Conservation (phyloP, 2,888 invertebrate genomes). For the Phlogophora meticulosa region DNA sequence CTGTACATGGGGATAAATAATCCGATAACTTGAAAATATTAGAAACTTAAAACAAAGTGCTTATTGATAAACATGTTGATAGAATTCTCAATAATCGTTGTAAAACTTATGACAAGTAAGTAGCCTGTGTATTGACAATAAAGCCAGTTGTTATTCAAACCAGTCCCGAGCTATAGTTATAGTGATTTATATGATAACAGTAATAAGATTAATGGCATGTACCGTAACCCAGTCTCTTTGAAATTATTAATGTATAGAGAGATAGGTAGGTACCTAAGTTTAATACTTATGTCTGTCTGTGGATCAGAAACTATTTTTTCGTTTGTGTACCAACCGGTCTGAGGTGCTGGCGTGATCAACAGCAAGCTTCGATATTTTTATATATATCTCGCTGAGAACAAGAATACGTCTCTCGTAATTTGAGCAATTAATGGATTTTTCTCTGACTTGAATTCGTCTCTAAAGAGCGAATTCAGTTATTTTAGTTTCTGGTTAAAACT, state of each 20-base stretch:
- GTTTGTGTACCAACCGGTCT: not conserved
- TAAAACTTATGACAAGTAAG: not conserved
- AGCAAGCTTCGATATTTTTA: not conserved
- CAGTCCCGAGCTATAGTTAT: slow-evolving; percentile 11
- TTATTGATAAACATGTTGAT: not conserved
- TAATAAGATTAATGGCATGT: slow-evolving; percentile 32
- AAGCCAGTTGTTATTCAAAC: slow-evolving; percentile 3
- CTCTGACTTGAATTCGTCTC: no score
- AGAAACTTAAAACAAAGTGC: no score
- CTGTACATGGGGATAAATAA: no score
- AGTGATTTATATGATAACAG: slow-evolving; percentile 46
- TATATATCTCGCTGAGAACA: not conserved
- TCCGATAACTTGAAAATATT: no score
- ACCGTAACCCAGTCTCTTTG: slow-evolving; percentile 22
- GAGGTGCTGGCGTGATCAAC: not conserved
- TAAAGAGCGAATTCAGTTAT: no score
- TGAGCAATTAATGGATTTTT: no score
- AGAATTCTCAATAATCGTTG: slow-evolving; percentile 6
- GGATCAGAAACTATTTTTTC: not conserved
- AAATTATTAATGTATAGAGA: not conserved
- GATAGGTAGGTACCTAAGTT: not conserved
- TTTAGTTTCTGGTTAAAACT: no score
- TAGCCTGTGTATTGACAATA: not conserved
- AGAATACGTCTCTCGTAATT: no score
- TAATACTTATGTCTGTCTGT: not conserved